Evolutionary conservation across 1,140 invertebrate species (phyloP), one percentile per base, ranked within the genome.

Genomic region (Heliconius himera): DNA sequence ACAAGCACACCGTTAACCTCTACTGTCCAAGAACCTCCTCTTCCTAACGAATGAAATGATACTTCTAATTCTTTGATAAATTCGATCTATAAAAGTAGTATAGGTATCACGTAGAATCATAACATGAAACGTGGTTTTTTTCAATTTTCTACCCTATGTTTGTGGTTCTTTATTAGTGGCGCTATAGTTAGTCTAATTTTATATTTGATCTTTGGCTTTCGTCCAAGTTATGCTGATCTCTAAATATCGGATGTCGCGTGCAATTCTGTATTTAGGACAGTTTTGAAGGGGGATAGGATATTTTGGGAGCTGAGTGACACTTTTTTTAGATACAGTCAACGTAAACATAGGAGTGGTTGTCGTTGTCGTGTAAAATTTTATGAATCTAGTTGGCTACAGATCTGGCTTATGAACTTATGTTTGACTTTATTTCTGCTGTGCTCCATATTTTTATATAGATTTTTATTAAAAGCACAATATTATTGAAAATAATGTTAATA

Each of bases 251-350:
- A 81, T 90, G 90, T 91, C 88, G 85, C 86, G 83, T 90, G 88
- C 89, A 88, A 87, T 89, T 89, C 87, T 88, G 87, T 87, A 90
- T 90, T 88, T 87, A 88, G 88, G 89, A 89, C 87, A 87, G 82
- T 88, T 90, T 89, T 88, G 84, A 86, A 85, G 87, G 88, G 88
- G 89, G 86, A 87, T 77, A 46, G 33, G 51, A 33, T 85, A 88
- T 87, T 85, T 84, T 83, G 75, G 74, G 83, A 74, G 51, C 74
- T 74, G 29, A 54, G 73, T 76, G 38, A 38, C 41, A 77, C 22
- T 77, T 77, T 76, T 76, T 77, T 49, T 41, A 41, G 60, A 71
- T 71, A 16, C 41, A 38, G 26, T 77, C 66, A 71, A 76, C 38
- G 54, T 76, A 70, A 70, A 70, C 16, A 70, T 5, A 18, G 26